Conservation (phyloP, 2,113 vertebrate genomes). For the Macroglossus sobrinus region DNA sequence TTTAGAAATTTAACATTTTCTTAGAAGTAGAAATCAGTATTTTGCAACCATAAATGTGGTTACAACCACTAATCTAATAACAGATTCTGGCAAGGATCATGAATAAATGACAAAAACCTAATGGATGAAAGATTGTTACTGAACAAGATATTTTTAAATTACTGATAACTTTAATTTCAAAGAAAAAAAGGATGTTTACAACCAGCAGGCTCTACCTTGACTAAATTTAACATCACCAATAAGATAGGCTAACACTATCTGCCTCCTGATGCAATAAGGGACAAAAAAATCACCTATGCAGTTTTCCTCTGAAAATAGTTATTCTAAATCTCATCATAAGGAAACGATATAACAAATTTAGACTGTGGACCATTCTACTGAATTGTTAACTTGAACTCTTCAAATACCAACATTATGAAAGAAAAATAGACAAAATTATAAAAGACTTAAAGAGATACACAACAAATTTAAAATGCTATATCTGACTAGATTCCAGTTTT, state of each 20-base stretch:
- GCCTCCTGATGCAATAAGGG: background rate
- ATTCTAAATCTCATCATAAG: background rate
- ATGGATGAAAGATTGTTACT: background rate
- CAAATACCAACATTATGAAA: background rate
- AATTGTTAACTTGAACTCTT: background rate
- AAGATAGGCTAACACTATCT: background rate
- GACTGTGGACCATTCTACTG: background rate
- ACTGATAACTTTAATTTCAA: background rate
- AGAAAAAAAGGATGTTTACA: background rate
- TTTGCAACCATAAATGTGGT: background rate
- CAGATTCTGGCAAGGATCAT: background rate
- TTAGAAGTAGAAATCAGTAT: conserved; percentile 18
- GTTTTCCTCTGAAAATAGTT: background rate
- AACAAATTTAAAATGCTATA: background rate
- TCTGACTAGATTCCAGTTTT: background rate
- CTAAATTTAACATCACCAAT: background rate
- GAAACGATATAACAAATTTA: background rate
- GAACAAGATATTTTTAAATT: background rate
- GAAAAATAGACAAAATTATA: background rate
- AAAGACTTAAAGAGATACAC: background rate
- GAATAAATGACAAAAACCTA: background rate
- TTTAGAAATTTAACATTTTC: conserved; percentile 21
- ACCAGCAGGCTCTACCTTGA: background rate
- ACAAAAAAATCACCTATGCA: background rate
- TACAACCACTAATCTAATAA: background rate